phyloP scores from a whole-genome alignment of 2,797 vertebrate species.

The Xenentodon cancila region DNA sequence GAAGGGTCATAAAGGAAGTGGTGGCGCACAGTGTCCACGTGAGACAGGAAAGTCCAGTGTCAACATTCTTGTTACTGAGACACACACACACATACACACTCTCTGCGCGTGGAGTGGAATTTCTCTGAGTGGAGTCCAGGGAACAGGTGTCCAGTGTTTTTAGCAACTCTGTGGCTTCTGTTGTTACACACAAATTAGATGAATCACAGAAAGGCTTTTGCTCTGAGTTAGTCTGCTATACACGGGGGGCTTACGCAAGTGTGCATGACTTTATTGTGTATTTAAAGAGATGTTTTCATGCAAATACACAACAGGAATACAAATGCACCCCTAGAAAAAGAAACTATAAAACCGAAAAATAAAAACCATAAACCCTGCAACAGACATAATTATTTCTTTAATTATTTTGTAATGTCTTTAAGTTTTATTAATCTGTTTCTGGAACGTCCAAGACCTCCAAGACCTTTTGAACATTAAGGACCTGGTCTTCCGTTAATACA shows the following conservation, averaged over 20 bases:
- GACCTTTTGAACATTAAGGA: no score
- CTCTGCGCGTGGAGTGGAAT: constrained; percentile 46
- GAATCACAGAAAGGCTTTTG: constrained; percentile 24
- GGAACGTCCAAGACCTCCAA: no score
- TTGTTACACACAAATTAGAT: constrained; percentile 31
- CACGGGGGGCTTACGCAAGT: background rate
- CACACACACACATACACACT: constrained; percentile 9
- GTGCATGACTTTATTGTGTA: constrained; percentile 20
- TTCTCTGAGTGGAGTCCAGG: constrained; percentile 46
- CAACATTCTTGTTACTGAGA: constrained; percentile 45
- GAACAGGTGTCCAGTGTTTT: constrained; percentile 71
- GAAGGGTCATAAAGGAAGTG: constrained; percentile 52
- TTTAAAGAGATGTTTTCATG: constrained; percentile 37
- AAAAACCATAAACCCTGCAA: no score
- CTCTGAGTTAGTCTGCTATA: constrained; percentile 30
- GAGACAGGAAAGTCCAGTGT: constrained; percentile 45
- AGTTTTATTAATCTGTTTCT: no score
- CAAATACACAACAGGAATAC: background rate
- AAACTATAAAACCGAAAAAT: no score
- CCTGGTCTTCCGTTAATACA: no score
- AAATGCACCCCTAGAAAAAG: no score
- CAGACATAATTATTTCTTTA: no score
- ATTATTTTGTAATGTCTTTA: no score
- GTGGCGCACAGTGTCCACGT: constrained; percentile 42
- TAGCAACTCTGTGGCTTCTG: constrained; percentile 41